These are phyloP conservation scores for Lasioglossum baleicum DNA, from an alignment of 1,140 invertebrate genomes.

Conservation along the genomic window DNA sequence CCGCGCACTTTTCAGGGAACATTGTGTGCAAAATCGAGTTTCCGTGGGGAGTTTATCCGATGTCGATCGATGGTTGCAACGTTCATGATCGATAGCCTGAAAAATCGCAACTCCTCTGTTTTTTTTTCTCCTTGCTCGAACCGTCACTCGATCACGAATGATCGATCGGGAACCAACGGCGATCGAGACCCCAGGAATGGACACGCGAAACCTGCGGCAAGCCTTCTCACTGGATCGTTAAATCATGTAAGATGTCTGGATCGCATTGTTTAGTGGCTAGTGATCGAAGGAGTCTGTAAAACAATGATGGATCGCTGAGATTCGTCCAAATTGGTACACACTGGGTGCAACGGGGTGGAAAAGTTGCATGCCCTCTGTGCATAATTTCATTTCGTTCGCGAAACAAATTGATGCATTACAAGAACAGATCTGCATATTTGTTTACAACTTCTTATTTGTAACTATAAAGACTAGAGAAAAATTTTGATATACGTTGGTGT, in stretches of 20 bases:
- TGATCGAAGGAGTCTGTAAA: background rate
- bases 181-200: constrained; percentile 11
- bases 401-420: no score
- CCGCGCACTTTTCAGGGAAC: background rate
- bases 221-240: background rate
- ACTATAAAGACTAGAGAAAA: no score
- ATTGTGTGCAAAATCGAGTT: background rate
- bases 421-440: no score
- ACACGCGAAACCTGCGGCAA: background rate
- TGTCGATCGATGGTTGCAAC: constrained; percentile 21
- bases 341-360: background rate
- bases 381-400: no score
- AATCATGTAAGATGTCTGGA: background rate
- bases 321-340: background rate
- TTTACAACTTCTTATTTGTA: no score
- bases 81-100: constrained; percentile 32
- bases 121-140: background rate
- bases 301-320: background rate
- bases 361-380: no score
- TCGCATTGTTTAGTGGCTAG: background rate
- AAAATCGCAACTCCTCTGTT: constrained; percentile 12
- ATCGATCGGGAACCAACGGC: constrained; percentile 16
- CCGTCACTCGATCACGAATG: constrained; percentile 4
- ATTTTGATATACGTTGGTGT: no score
- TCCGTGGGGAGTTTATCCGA: background rate